Evolutionary conservation across 1,140 invertebrate genomes (phyloP), one percentile per base, ranked within the genome.

Genomic region (Dinothrombium tinctorium): DNA sequence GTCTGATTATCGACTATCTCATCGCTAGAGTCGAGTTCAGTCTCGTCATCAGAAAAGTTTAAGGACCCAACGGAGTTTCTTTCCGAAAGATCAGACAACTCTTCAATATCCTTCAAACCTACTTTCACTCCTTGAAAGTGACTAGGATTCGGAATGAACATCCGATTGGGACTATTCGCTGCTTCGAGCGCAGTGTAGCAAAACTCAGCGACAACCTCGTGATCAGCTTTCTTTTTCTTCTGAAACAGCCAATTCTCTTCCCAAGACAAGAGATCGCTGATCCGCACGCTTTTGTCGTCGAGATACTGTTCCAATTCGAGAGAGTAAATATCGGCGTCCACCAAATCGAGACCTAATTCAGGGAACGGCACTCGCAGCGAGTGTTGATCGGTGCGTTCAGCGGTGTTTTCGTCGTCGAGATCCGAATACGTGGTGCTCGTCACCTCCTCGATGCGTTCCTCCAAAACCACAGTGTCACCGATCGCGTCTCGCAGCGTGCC

Each of bases 171-270:
- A 21, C 53, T 51, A 33, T 46, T 41, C 35, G 39, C 41, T 32
- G 36, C 45, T 21, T 42, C 37, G 23, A 47, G 31, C 25, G 49
- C 36, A 33, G 28, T 29, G 26, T 23, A 15, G 29, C 0, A 76
- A 76, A 3, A 46, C n/a, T 36, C 22, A 26, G 33, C 26, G 79
- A 74, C 23, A 80, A 60, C 76, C 79, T 80, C 2, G 71, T 68
- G 0, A 76, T 37, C 73, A 14, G 73, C 67, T 32, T 47, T 42
- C 28, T 47, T 48, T 26, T 56, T 45, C 44, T 53, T 47, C 45
- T 76, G 74, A 52, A 86, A 80, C 4, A 81, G 57, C 81, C 81
- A 86, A 56, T 86, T 86, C 49, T 81, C 75, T 53, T 82, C 73
- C 78, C 78, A 83, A 4, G 68, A 32, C 9, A 32, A 35, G 4